A percentile compares a stretch with the other conserved stretches of the same genome.
Evolutionary conservation across 2,113 vertebrate species (phyloP).

Genomic region (Oncorhynchus nerka): DNA sequence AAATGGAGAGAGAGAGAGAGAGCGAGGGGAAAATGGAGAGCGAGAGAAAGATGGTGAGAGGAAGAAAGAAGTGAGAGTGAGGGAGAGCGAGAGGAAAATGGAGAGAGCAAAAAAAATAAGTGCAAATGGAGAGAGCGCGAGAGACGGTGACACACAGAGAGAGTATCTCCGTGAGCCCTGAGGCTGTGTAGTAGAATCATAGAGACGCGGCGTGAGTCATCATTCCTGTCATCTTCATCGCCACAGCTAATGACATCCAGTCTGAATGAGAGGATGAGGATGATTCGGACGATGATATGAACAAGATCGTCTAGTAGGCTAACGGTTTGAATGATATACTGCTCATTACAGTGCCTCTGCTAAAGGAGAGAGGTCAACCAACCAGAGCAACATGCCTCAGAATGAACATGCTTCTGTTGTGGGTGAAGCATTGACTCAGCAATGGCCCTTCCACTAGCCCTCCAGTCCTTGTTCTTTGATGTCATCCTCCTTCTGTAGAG

Average conservation of each 20-base stretch:
- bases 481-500: conserved; percentile 40
- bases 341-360: no score
- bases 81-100: background rate
- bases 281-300: conserved; percentile 18
- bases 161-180: background rate
- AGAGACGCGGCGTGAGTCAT: conserved; percentile 17
- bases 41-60: conserved; percentile 39
- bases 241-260: conserved; percentile 23
- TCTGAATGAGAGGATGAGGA: conserved; percentile 18
- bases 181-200: conserved; percentile 4
- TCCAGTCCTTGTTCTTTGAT: conserved; percentile 31
- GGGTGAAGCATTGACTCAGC: conserved; percentile 28
- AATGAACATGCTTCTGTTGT: background rate
- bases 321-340: no score
- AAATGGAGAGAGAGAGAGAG: no score
- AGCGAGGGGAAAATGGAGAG: no score
- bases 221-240: conserved; percentile 28
- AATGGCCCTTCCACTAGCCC: conserved; percentile 10
- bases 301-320: background rate
- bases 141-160: no score
- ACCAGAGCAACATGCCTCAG: background rate
- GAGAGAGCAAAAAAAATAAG: no score
- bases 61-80: conserved; percentile 41
- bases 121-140: no score
- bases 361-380: no score